Evolutionary conservation across 2,113 vertebrate species (phyloP).

Genomic region (Eudyptes chrysolophus): DNA sequence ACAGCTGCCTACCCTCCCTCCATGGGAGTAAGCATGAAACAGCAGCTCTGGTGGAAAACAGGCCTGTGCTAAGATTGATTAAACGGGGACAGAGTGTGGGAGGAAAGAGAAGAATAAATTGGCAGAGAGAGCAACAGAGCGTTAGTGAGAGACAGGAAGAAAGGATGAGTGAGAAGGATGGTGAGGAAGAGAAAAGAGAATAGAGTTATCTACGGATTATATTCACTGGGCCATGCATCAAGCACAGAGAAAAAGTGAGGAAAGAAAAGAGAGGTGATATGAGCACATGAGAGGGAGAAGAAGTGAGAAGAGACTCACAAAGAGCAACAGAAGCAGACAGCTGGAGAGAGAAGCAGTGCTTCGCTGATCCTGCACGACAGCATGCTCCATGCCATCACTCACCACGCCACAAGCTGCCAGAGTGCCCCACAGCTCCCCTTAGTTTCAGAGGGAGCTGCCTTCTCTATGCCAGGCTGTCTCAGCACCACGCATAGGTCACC

Average conservation of each 20-base stretch:
- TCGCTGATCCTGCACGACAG: neutral
- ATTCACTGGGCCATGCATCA: neutral
- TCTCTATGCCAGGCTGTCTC: neutral
- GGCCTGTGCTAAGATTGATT: slow-evolving; percentile 44
- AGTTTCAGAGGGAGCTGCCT: neutral
- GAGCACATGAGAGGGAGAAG: neutral
- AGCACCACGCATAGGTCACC: neutral
- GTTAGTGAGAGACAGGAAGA: slow-evolving; percentile 49
- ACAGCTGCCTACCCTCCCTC: neutral
- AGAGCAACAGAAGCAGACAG: slow-evolving; percentile 8
- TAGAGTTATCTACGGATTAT: neutral
- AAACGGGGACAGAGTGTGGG: slow-evolving; percentile 54
- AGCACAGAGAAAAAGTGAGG: neutral
- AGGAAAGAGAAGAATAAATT: slow-evolving; percentile 53
- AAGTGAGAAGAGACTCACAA: slow-evolving; percentile 29
- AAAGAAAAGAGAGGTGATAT: slow-evolving; percentile 30
- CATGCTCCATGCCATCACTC: slow-evolving; percentile 41
- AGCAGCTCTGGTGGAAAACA: slow-evolving; percentile 17
- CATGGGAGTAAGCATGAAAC: neutral
- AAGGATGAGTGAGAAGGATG: slow-evolving; percentile 38
- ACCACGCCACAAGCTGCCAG: neutral
- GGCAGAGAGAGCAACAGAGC: slow-evolving; percentile 34
- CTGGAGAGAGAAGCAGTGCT: slow-evolving; percentile 3
- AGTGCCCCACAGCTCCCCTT: neutral
- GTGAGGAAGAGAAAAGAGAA: slow-evolving; percentile 6